phyloP scores from a whole-genome alignment of 2,888 invertebrate genomes.

The Zonitis immaculata region DNA sequence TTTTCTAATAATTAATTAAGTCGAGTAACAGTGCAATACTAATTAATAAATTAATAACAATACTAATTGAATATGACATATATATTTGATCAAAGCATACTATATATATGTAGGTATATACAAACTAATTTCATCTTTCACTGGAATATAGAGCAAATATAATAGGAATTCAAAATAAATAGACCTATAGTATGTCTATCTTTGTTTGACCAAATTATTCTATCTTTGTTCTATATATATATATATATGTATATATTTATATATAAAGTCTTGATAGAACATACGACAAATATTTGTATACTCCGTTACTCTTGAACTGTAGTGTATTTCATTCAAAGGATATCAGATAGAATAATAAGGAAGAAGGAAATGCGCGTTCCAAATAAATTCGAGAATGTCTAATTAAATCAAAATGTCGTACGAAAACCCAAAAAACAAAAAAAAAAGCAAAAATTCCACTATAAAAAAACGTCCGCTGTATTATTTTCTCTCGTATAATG shows the following conservation, averaged over 20 bases:
- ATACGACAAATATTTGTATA: neutral
- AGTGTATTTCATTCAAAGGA: constrained; percentile 1
- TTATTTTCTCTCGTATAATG: neutral
- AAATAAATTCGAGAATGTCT: neutral
- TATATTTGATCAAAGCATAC: too few relatives aligned
- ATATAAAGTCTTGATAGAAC: neutral
- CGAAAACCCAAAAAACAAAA: neutral
- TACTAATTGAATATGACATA: constrained; percentile 4
- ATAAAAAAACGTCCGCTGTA: too few relatives aligned
- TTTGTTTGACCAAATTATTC: neutral
- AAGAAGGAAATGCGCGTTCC: neutral
- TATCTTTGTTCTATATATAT: too few relatives aligned
- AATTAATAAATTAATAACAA: constrained; percentile 15
- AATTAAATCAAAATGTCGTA: neutral
- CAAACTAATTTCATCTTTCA: neutral
- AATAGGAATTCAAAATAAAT: too few relatives aligned
- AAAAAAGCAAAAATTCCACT: too few relatives aligned
- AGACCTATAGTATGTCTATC: too few relatives aligned
- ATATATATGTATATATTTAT: too few relatives aligned
- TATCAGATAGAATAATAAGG: too few relatives aligned
- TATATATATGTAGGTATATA: too few relatives aligned
- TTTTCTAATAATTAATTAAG: too few relatives aligned
- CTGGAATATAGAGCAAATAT: too few relatives aligned
- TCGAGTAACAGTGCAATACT: too few relatives aligned
- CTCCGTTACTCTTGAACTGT: neutral